Conservation (phyloP, 2,113 vertebrate species). For the Tragulus kanchil region DNA sequence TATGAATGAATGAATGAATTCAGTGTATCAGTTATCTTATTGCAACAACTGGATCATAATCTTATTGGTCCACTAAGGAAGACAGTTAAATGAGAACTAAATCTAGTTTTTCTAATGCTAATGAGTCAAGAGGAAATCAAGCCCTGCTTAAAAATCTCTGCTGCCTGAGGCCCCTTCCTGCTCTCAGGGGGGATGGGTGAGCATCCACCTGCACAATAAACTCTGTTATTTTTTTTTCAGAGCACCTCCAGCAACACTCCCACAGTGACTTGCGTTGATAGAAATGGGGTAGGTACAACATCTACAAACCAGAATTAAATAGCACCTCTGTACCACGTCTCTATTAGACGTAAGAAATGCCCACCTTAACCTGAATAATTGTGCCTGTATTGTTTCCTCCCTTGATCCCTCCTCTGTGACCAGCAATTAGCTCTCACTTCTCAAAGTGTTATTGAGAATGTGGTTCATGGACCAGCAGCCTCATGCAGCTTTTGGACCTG, state of each 20-base stretch:
- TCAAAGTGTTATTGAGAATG: rapidly evolving
- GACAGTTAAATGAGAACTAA: background rate
- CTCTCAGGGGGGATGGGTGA: rapidly evolving
- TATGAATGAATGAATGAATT: background rate
- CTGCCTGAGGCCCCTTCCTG: rapidly evolving
- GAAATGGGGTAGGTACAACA: slow-evolving; percentile 89
- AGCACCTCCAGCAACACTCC: slow-evolving; percentile 90
- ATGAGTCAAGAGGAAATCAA: background rate
- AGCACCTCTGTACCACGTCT: rapidly evolving
- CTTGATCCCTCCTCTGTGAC: background rate
- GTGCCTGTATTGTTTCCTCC: background rate
- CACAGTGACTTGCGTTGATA: slow-evolving; percentile 86
- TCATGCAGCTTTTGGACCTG: background rate
- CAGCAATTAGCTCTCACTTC: rapidly evolving
- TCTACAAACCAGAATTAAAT: background rate
- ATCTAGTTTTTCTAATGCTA: background rate
- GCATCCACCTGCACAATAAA: rapidly evolving
- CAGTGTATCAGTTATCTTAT: background rate
- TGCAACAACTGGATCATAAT: background rate
- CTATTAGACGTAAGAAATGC: rapidly evolving
- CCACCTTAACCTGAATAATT: rapidly evolving
- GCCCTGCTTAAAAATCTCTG: background rate
- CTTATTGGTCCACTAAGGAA: background rate
- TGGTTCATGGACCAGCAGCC: rapidly evolving
- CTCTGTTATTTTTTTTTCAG: slow-evolving; percentile 81